Conservation (phyloP, 2,888 invertebrate species). For the Ceratothoa steindachneri region DNA sequence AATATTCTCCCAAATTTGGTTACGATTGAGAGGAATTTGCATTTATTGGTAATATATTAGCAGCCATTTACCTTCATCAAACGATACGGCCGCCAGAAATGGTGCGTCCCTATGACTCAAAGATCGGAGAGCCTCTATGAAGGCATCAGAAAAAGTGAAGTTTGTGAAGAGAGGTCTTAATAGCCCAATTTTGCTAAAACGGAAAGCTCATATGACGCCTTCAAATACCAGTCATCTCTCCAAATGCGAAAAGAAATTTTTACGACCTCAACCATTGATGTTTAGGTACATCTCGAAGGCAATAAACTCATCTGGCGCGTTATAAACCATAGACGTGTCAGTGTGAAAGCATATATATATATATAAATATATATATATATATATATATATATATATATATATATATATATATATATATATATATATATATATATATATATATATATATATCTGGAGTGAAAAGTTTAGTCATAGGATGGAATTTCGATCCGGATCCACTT, state of each 20-base stretch:
- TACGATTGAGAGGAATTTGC: slow-evolving; percentile 10
- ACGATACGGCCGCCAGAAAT: neutral
- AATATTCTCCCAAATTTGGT: slow-evolving; percentile 1
- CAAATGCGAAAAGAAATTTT: neutral
- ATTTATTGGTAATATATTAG: slow-evolving; percentile 13
- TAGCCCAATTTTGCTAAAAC: neutral
- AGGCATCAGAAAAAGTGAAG: neutral
- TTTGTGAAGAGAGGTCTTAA: neutral
- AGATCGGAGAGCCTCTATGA: neutral
- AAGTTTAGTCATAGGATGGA: too few species aligned
- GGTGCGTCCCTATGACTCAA: neutral
- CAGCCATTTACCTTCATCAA: slow-evolving; percentile 8
- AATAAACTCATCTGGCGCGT: neutral
- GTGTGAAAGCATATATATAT: neutral
- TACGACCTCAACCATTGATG: neutral
- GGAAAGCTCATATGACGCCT: neutral
- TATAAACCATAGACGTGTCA: neutral
- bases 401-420: neutral
- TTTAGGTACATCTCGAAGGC: neutral
- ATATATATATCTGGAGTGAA: too few species aligned
- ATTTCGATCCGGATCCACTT: too few species aligned
- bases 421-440: too few species aligned
- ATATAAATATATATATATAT: neutral
- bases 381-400: neutral
- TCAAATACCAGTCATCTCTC: neutral